Base-by-base conservation (phyloP, 1,140 invertebrate species). In the Drosophila asahinai region DNA sequence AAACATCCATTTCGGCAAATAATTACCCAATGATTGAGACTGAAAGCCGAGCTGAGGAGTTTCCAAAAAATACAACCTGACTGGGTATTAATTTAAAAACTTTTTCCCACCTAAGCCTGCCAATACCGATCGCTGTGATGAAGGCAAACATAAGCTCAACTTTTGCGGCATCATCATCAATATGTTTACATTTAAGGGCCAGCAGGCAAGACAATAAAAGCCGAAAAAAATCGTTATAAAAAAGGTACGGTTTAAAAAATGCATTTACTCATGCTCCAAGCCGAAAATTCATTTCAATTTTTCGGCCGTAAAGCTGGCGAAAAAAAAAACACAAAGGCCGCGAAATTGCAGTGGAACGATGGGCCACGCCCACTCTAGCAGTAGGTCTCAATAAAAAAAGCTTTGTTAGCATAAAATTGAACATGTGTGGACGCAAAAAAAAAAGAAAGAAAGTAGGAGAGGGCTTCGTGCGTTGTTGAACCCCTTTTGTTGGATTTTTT, bases 331-430 rank as follows among this genome's bases (percentile, higher is more conserved):
- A 87, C 72, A 83, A 87, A 87, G 83, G 80, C 71, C 64, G 71
- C 80, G 64, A 80, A 87, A 87, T 80, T 86, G 80, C 83, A 76
- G 71, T 76, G 60, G 58, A 74, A 61, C 63, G 22, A 27, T 36
- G 64, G 33, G 57, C 51, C 72, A 45, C 27, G 78, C 59, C 57
- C 57, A 22, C 49, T 38, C 17, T 14, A 27, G 22, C 25, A 15
- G 43, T 7, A 17, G 25, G 25, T 57, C 7, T 49, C 70, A 86
- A 86, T 81, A 73, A 81, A 86, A 78, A 81, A 71, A 62, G 81
- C 74, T 77, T 84, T 89, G 86, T 90, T 89, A 65, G 81, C 84
- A 84, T 76, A 79, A 81, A 90, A 90, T 79, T 84, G 70, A 83
- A 83, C 81, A 83, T 83, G 75, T 83, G 71, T 76, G 65, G 51